Percentiles rank a stretch among this genome's conserved stretches.
phyloP scores from a whole-genome alignment of 1,140 invertebrate species.

The Drosophila hydei region DNA sequence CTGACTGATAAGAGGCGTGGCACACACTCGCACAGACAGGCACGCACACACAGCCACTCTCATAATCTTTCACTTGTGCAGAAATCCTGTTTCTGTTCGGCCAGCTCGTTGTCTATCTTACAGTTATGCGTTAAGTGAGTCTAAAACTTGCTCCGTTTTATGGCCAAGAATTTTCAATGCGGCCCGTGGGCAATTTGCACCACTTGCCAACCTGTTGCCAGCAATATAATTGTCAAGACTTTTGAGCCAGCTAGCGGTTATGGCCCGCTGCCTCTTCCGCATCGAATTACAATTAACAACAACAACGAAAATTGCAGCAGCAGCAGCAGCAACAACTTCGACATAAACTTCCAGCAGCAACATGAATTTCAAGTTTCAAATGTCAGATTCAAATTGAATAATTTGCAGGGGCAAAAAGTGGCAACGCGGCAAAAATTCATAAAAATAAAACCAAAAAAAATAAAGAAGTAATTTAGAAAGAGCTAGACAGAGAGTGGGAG shows the following conservation, averaged over 20 bases:
- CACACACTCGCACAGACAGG: slow-evolving; percentile 13
- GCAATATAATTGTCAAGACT: slow-evolving; percentile 66
- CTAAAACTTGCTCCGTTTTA: slow-evolving; percentile 70
- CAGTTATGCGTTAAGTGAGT: slow-evolving; percentile 77
- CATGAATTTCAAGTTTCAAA: slow-evolving; percentile 73
- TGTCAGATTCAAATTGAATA: slow-evolving; percentile 62
- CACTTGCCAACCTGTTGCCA: slow-evolving; percentile 57
- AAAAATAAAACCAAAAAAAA: slow-evolving; percentile 47
- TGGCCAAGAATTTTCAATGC: slow-evolving; percentile 56
- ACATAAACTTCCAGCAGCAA: slow-evolving; percentile 31
- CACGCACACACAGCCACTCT: not conserved
- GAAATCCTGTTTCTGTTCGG: slow-evolving; percentile 69
- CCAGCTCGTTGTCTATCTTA: slow-evolving; percentile 66
- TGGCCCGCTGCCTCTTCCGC: slow-evolving; percentile 40
- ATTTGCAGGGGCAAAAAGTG: slow-evolving; percentile 32
- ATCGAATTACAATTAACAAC: slow-evolving; percentile 79
- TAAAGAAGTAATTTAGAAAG: slow-evolving; percentile 44
- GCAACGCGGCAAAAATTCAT: slow-evolving; percentile 36
- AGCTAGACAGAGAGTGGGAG: not conserved
- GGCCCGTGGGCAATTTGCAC: slow-evolving; percentile 64
- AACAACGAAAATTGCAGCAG: slow-evolving; percentile 27
- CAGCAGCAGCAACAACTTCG: slow-evolving; percentile 33
- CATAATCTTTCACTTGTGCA: slow-evolving; percentile 50
- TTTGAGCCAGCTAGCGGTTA: slow-evolving; percentile 58
- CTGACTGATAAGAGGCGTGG: slow-evolving; percentile 65